These are phyloP conservation scores for Hirtodrosophila alboralis DNA, from an alignment of 2,888 invertebrate species.

Conservation along the genomic window DNA sequence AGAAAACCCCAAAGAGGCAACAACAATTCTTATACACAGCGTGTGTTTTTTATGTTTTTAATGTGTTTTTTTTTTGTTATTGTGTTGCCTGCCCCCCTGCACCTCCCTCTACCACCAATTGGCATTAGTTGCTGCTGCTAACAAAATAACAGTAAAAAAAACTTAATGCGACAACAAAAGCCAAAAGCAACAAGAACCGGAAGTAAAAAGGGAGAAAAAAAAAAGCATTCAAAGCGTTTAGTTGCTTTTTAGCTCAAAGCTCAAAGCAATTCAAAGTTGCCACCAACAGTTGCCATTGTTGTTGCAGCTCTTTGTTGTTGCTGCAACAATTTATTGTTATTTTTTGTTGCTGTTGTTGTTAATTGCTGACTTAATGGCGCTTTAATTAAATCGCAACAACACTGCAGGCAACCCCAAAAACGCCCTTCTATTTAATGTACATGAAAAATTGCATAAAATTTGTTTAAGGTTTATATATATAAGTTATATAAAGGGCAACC, in stretches of 20 bases:
- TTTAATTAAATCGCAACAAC: constrained; percentile 83
- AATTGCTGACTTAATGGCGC: constrained; percentile 83
- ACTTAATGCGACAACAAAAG: constrained; percentile 52
- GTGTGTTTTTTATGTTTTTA: constrained; percentile 63
- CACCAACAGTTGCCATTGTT: constrained; percentile 47
- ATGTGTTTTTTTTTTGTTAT: constrained; percentile 59
- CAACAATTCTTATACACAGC: constrained; percentile 40
- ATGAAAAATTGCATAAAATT: no score
- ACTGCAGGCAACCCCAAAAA: constrained; percentile 54
- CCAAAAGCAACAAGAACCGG: constrained; percentile 20
- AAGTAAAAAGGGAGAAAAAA: constrained; percentile 20
- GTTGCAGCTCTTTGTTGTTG: constrained; percentile 27
- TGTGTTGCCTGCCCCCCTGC: constrained; percentile 15
- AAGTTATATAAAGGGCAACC: no score
- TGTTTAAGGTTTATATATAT: no score
- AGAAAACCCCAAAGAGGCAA: constrained; percentile 47
- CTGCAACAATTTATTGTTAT: constrained; percentile 44
- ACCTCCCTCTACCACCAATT: no score
- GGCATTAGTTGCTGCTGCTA: constrained; percentile 60
- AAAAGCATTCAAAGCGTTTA: constrained; percentile 37
- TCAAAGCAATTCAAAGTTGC: constrained; percentile 48
- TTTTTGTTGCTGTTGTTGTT: constrained; percentile 70
- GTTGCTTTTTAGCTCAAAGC: constrained; percentile 47
- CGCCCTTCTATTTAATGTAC: constrained; percentile 15
- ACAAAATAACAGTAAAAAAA: constrained; percentile 54